A percentile compares a stretch with the other conserved stretches of the same genome.
Evolutionary conservation across 2,113 vertebrate genomes (phyloP).

Genomic region (Oncorhynchus clarkii): DNA sequence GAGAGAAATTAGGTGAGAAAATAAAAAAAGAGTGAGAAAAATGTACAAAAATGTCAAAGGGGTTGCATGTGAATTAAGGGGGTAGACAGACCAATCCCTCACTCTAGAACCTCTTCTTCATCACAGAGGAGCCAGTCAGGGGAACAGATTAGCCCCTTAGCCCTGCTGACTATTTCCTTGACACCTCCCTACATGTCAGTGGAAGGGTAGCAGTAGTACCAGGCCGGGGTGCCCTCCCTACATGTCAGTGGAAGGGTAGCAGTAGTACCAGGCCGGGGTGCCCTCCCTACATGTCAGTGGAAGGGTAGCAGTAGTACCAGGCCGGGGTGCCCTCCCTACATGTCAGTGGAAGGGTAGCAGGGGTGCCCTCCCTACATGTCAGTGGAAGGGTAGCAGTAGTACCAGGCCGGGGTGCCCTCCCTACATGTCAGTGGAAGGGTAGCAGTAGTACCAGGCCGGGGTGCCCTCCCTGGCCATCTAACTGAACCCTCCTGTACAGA

Average conservation of each 20-base stretch:
- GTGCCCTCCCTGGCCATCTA: slow-evolving; percentile 56
- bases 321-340: background rate
- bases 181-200: slow-evolving; percentile 3
- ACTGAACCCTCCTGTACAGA: slow-evolving; percentile 68
- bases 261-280: too few relatives aligned
- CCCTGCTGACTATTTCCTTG: background rate
- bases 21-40: too few relatives aligned
- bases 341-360: background rate
- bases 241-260: background rate
- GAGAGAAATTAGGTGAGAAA: too few relatives aligned
- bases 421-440: background rate
- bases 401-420: background rate
- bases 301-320: too few relatives aligned
- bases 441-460: too few relatives aligned
- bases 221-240: background rate
- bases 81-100: too few relatives aligned
- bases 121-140: background rate
- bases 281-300: slow-evolving; percentile 1
- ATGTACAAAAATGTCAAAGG: too few relatives aligned
- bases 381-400: background rate
- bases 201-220: too few relatives aligned
- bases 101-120: background rate
- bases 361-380: background rate
- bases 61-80: too few relatives aligned
- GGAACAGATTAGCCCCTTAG: background rate